Percentiles rank a stretch among this genome's conserved stretches.
These are phyloP conservation scores for Cebidichthys violaceus DNA, from an alignment of 2,113 vertebrate genomes.

Conservation along the genomic window DNA sequence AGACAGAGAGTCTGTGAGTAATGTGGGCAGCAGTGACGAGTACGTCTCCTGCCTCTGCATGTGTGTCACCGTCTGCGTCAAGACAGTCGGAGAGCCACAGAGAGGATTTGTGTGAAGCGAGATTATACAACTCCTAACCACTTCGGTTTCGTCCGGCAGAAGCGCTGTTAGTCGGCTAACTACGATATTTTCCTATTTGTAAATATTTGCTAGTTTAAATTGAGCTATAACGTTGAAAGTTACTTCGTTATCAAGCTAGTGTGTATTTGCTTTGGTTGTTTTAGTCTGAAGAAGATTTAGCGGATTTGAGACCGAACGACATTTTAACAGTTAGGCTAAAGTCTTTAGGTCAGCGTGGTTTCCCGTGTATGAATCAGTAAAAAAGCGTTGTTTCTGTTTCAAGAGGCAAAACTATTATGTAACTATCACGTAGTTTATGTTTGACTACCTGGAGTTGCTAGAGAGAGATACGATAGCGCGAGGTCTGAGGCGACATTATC, in stretches of 20 bases:
- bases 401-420: background rate
- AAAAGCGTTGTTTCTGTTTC: too few relatives aligned
- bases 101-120: conserved; percentile 11
- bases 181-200: accelerated
- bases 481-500: conserved; percentile 1
- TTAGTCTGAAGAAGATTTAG: background rate
- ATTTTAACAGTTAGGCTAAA: background rate
- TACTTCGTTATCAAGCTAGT: accelerated
- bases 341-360: too few relatives aligned
- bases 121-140: accelerated
- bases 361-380: background rate
- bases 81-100: conserved; percentile 34
- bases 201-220: background rate
- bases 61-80: conserved; percentile 75
- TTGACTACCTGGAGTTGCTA: background rate
- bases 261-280: background rate
- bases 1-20: conserved; percentile 49
- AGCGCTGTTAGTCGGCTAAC: background rate
- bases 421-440: accelerated
- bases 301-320: background rate
- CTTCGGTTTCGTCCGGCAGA: background rate
- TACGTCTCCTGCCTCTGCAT: conserved; percentile 46
- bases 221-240: accelerated
- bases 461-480: conserved; percentile 14
- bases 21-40: conserved; percentile 50